Evolutionary conservation across 92 coral and sea anemone genomes (phyloP).

Genomic region (Siderastrea siderea): DNA sequence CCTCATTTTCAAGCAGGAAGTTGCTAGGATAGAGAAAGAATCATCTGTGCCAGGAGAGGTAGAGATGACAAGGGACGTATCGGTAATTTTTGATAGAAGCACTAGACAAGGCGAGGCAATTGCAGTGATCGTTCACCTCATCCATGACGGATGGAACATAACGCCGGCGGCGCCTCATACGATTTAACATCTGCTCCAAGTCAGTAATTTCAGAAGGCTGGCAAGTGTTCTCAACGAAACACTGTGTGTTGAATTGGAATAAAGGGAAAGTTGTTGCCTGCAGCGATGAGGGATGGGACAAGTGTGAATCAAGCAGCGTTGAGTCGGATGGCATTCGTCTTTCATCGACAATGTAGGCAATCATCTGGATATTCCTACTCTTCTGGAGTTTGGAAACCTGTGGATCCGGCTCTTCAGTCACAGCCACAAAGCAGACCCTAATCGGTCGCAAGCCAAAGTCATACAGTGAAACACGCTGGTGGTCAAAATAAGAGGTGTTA

Average conservation of each 20-base stretch:
- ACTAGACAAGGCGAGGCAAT: slow-evolving; percentile 22
- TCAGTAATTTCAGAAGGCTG: slow-evolving; percentile 28
- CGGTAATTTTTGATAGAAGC: not conserved
- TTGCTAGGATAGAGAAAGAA: slow-evolving; percentile 59
- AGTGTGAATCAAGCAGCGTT: not conserved
- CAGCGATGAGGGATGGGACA: slow-evolving; percentile 17
- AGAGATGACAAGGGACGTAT: slow-evolving; percentile 67
- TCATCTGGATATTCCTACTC: slow-evolving; percentile 44
- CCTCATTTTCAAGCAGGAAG: slow-evolving; percentile 71
- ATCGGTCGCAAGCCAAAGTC: slow-evolving; percentile 49
- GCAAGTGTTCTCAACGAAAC: slow-evolving; percentile 37
- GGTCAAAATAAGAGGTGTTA: slow-evolving; percentile 49
- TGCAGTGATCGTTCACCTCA: slow-evolving; percentile 28
- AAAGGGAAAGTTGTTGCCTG: not conserved
- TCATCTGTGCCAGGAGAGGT: slow-evolving; percentile 54
- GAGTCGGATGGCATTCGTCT: not conserved
- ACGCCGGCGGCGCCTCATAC: slow-evolving; percentile 25
- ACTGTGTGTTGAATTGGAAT: not conserved
- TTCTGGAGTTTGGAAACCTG: slow-evolving; percentile 44
- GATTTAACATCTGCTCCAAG: slow-evolving; percentile 43
- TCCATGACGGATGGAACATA: slow-evolving; percentile 26
- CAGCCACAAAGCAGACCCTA: slow-evolving; percentile 54
- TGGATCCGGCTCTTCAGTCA: slow-evolving; percentile 23
- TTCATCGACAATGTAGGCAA: slow-evolving; percentile 21
- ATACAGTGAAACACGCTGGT: slow-evolving; percentile 57